Evolutionary conservation across 2,888 invertebrate genomes (phyloP), one percentile per base, ranked within the genome.

Genomic region (Brachyptera risi): DNA sequence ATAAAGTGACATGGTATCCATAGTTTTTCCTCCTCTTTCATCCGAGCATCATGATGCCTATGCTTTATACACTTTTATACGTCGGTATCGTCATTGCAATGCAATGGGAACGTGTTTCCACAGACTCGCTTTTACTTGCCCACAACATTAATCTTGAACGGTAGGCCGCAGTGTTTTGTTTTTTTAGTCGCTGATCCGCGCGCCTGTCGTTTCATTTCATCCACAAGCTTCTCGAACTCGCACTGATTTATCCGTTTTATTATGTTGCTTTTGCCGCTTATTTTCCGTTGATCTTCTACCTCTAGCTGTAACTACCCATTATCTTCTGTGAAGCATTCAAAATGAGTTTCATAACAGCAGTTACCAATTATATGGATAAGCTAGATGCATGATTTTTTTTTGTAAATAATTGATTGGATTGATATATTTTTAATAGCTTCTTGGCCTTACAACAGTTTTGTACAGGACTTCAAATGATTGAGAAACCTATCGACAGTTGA

Each of bases 1-100:
- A 11, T 31, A 5, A 31, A 42, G 59, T 58, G 63, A 60, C 63
- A 63, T 63, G 57, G 58, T 57, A 58, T 51, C 60, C 37, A 44
- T 26, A 50, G 47, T 60, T 42, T 51, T 54, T 60, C 44, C 13
- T 54, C 37, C 5, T 44, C 21, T 1, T 9, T 19, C 5, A 31
- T 5, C 5, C 11, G 35, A 7, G 35, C 11, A 5, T 31, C 35
- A 9, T 17, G 19, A 17, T 42, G 42, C 21, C 21, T 42, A 42
- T 42, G 19, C 21, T 3, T 42, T 11, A 7, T 42, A 13, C 26
- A 51, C 50, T 51, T 51, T 27, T n/a, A 17, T 21, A n/a, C 17
- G 27, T 51, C 50, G 50, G 24, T n/a, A 49, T 49, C n/a, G 24
- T 27, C 50, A 7, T 27, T 27, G 31, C 42, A 31, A 31, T 31